Percentiles rank a stretch among this genome's conserved stretches.
These are phyloP conservation scores for Pampus argenteus DNA, from an alignment of 2,797 vertebrate species.

Conservation along the genomic window DNA sequence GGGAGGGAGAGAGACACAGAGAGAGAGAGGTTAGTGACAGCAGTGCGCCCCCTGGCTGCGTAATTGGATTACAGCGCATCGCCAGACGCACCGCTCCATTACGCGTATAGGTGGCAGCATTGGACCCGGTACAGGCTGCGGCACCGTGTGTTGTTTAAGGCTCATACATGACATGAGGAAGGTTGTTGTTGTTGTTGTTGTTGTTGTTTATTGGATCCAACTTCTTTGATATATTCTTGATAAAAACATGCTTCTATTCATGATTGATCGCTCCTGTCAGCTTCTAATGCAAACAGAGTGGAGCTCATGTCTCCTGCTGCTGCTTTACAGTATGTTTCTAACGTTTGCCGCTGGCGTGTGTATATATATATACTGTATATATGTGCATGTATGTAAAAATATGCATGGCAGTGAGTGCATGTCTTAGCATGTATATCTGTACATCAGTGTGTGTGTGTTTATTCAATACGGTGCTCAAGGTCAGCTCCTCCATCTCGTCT, in stretches of 20 bases:
- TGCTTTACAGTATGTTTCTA: no score
- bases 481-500: no score
- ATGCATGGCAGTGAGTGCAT: no score
- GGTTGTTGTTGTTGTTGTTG: no score
- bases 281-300: constrained; percentile 22
- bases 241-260: constrained; percentile 18
- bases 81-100: constrained; percentile 39
- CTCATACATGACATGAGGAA: constrained; percentile 20
- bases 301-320: constrained; percentile 1
- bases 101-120: constrained; percentile 75
- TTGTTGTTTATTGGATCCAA: constrained; percentile 30
- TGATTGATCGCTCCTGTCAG: constrained; percentile 44
- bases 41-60: constrained; percentile 68
- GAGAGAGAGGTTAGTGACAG: constrained; percentile 44
- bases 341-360: no score
- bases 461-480: no score
- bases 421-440: no score
- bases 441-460: no score
- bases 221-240: constrained; percentile 31
- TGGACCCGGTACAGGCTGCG: constrained; percentile 47
- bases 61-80: not conserved
- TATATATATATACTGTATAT: no score
- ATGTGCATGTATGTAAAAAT: no score
- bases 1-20: constrained; percentile 27
- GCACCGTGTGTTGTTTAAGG: not conserved